phyloP scores from a whole-genome alignment of 2,797 vertebrate species.

The Alectoris magna region DNA sequence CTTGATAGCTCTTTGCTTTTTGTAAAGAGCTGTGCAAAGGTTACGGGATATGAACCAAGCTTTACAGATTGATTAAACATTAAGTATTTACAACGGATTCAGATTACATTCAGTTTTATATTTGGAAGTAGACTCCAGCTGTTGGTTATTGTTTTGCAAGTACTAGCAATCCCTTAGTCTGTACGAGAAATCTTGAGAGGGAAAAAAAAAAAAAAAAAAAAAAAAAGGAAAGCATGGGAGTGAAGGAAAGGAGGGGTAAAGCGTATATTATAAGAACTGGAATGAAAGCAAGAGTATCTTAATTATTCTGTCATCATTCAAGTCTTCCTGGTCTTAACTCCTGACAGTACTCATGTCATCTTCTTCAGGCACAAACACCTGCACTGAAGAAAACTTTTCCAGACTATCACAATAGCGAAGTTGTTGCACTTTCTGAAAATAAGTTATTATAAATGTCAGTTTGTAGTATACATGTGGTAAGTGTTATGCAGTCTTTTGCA shows the following conservation, averaged over 20 bases:
- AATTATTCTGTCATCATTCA: background rate
- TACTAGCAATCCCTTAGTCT: background rate
- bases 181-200: background rate
- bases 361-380: background rate
- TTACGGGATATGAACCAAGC: background rate
- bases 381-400: background rate
- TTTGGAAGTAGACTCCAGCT: conserved; percentile 1
- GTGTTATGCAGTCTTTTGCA: background rate
- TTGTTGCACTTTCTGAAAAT: background rate
- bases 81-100: conserved; percentile 47
- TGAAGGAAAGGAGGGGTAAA: background rate
- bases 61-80: conserved; percentile 38
- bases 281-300: background rate
- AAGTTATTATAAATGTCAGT: background rate
- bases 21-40: background rate
- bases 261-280: background rate
- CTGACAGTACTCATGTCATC: fast-evolving
- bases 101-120: conserved; percentile 2
- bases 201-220: background rate
- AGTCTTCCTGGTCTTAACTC: background rate
- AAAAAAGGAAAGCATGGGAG: no score
- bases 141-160: conserved; percentile 1
- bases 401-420: background rate
- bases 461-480: background rate
- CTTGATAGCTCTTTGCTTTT: background rate